These are phyloP conservation scores for Picathartes gymnocephalus DNA, from an alignment of 2,113 vertebrate species.

Conservation along the genomic window DNA sequence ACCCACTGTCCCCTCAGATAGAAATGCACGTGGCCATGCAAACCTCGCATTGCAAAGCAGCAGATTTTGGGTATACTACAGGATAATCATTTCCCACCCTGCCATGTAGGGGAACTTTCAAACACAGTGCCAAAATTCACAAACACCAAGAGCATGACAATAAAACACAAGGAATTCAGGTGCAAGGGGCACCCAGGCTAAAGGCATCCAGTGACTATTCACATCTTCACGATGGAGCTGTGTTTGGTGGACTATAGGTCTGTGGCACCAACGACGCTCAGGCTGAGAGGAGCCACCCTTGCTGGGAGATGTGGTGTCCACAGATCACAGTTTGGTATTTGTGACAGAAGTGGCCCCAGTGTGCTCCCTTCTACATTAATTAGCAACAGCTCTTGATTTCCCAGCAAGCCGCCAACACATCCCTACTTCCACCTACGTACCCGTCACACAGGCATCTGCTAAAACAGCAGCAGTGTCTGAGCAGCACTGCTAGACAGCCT, in stretches of 20 bases:
- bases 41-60: background rate
- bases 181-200: constrained; percentile 6
- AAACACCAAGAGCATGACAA: background rate
- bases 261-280: background rate
- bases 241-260: background rate
- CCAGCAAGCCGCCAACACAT: background rate
- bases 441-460: background rate
- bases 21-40: background rate
- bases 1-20: background rate
- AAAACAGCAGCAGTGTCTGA: background rate
- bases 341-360: background rate
- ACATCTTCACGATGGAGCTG: background rate
- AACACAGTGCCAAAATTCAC: constrained; percentile 3
- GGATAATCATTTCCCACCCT: background rate
- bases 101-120: background rate
- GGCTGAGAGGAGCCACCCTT: background rate
- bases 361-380: background rate
- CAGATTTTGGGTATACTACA: background rate
- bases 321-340: background rate
- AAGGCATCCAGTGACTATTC: constrained; percentile 33
- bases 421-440: background rate
- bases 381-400: background rate
- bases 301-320: background rate
- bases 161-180: constrained; percentile 13
- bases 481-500: background rate